Evolutionary conservation across 2,888 invertebrate species (phyloP), one percentile per base, ranked within the genome.

Genomic region (Lacanobia oleracea): DNA sequence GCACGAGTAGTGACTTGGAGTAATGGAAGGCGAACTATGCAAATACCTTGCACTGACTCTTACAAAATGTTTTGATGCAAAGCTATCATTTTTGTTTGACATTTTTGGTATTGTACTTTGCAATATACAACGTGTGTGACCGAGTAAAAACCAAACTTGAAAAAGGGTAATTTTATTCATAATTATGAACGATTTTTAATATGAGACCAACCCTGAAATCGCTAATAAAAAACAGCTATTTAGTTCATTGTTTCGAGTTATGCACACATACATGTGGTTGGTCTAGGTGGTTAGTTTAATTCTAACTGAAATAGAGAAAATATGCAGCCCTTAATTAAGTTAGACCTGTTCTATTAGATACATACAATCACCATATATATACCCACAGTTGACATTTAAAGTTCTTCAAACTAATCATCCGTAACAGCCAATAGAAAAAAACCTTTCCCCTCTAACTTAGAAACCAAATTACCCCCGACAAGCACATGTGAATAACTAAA

Each of bases 401-500:
- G 9, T 51, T 53, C 27, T 14, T 0, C 23, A 45, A 62, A 62
- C 57, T 12, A 12, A 45, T 7, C 43, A 37, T 27, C 43, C 54
- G 16, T n/a, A 51, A 50, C 40, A 14, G 21, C n/a, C 1, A 45
- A 33, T 37, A 53, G 9, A 63, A 40, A 81, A 75, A 67, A 75
- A 54, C 37, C 16, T 57, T 53, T 37, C 33, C 16, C 33, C 43
- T n/a, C 48, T 43, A 56, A 43, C 18, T 12, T 12, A 62, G 12
- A 59, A 16, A 60, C 56, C 12, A 45, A 59, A 72, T 61, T 45
- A 68, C 27, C 37, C 50, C 56, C 23, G 71, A 70, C 23, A 14
- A 45, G 27, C 21, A 67, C 21, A 60, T n/a, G 21, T 51, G 64
- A 48, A 68, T 48, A 67, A 74, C 65, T 62, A 75, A 77, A 85